Base-by-base conservation (phyloP, 2,797 vertebrate species). In the Cynodonichthys magdalenae region DNA sequence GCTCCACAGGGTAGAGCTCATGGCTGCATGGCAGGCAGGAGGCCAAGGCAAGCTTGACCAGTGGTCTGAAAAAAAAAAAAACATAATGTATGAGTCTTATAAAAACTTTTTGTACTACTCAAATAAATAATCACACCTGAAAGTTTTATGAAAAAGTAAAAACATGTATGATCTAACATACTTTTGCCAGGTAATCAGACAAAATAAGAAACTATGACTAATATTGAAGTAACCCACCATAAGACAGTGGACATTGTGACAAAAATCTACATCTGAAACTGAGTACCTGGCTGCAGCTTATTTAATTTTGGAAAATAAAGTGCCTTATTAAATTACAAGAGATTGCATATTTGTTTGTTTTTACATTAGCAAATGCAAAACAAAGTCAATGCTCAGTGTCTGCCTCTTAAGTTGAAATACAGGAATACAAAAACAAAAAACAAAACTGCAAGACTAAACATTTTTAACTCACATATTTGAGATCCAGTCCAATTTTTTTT, bases 1-100 rank as follows among this genome's bases (percentile, higher is more conserved):
- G 93, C 93, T 95, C 97, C 98, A 99, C 89, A 97, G 91, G 75
- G 92, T 89, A 8, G 96, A 97, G 95, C 92, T 98, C 97, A 99
- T 98, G 87, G 93, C 96, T 95, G 92, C 90, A 90, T 90, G 80
- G 82, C 83, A 85, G 71, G 63, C 79, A 66, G 64, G 55, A 64
- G 67, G 75, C 72, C 90, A 86, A 83, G 88, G 75, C 82, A 68
- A 83, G 85, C 85, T 85, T 80, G 87, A 84, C 77, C 69, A 69
- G 71, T 55, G 49, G 63, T 80, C 80, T 87, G 68, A 6, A 36
- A 31, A 3, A 48, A 76, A 50, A 27, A 49, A 60, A 0, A 60
- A 75, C 1, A 44, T 31, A 17, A 31, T 31, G 31, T 10, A 5
- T 9, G 20, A 7, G 18, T 4, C 18, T 6, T 15, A 49, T 1